Evolutionary conservation across 2,797 vertebrate genomes (phyloP), one percentile per base, ranked within the genome.

Genomic region (Pseudomugil tenellus): DNA sequence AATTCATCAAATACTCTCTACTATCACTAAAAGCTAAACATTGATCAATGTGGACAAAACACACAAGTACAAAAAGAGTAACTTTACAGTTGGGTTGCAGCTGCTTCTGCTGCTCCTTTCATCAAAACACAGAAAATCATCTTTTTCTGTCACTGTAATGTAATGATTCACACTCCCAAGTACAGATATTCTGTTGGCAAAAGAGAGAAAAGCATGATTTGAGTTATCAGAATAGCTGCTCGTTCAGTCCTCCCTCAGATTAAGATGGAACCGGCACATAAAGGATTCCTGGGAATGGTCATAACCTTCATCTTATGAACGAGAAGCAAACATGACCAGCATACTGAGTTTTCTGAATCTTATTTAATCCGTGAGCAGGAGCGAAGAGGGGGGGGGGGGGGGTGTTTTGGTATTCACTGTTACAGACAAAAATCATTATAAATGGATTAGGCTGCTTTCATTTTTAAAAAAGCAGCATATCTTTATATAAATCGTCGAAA

Each of bases 1-100:
- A 78, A 81, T 67, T 67, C 60, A 79, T 78, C 72, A 74, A 31
- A 46, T 53, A 60, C 62, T 72, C 52, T 59, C 4, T 54, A 61
- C 54, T 63, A 34, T 61, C 72, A 60, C 34, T 26, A 32, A 46
- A 56, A n/a, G 58, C n/a, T 32, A 56, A 63, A 23, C 53, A 77
- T 2, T 57, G 58, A 57, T 67, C 58, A 56, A 58, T 32, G 55
- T 60, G 11, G n/a, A 32, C 29, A 61, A 67, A 34, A 31, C 54
- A 61, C 2, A 75, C 8, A 6, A 41, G 32, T 29, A 19, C 6
- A 37, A 32, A 28, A 9, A 63, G 8, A 52, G 26, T 21, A 35
- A 57, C 8, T 48, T 32, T n/a, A 58, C 31, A 52, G 72, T 54
- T 64, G 31, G 31, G 35, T 35, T 39, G 34, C 11, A 6, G 23